Evolutionary conservation across 2,113 vertebrate genomes (phyloP).

Genomic region (Coptodon bakossiorum): DNA sequence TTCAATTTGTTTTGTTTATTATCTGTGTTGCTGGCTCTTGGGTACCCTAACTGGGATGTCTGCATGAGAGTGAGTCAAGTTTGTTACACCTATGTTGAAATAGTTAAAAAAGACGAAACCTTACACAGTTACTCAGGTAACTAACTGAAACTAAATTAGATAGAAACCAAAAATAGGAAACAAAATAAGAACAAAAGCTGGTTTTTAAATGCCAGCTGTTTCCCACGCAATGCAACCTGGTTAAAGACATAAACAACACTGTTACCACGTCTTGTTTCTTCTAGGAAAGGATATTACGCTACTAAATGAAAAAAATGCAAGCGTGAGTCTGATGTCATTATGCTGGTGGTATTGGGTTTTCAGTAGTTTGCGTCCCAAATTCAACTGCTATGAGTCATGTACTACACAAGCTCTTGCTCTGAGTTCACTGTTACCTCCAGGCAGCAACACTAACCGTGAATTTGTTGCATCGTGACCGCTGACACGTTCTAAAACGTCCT

Average conservation of each 20-base stretch:
- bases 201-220: background rate
- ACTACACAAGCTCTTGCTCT: accelerated
- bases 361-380: background rate
- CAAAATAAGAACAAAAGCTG: background rate
- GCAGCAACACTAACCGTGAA: background rate
- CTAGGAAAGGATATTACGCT: background rate
- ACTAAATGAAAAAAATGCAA: background rate
- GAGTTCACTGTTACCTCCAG: background rate
- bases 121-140: accelerated
- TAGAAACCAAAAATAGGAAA: background rate
- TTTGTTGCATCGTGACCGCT: background rate
- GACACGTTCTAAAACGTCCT: background rate
- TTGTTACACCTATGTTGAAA: background rate
- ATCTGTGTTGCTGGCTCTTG: background rate
- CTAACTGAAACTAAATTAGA: background rate
- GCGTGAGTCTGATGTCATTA: background rate
- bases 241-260: background rate
- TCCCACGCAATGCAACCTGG: background rate
- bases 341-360: background rate
- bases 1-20: background rate
- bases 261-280: background rate
- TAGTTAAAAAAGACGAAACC: accelerated
- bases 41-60: accelerated
- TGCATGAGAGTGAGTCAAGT: background rate
- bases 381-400: background rate